Evolutionary conservation across 1,140 invertebrate species (phyloP), one percentile per base, ranked within the genome.

Genomic region (Tetramorium simillimum): DNA sequence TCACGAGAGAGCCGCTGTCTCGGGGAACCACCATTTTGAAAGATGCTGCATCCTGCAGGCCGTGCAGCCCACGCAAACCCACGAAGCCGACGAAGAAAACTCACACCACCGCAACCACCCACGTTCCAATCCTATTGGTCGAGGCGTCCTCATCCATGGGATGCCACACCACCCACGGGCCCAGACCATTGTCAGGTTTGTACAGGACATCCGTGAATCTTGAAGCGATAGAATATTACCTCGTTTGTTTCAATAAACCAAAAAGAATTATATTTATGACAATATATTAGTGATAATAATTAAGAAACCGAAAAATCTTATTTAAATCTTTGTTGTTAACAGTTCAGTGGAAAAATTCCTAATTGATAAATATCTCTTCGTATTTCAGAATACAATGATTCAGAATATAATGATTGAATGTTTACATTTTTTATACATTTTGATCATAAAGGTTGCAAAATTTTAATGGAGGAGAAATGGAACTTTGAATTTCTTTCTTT

Each of bases 1-100:
- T 37, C 49, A 33, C 46, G 70, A 86, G 60, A 82, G 67, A 85
- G 10, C 37, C 51, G 62, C 65, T 51, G 67, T 58, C 69, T 58
- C 53, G 87, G 77, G 72, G 67, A 63, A 85, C 90, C 92, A 91
- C 93, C 93, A 94, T 94, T 93, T 94, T 94, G 92, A 90, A 92
- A 91, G 91, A 93, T 90, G 90, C 86, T 90, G 91, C 90, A 93
- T 88, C 88, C 81, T 91, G 91, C 91, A 85, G 82, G 28, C 70
- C 78, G 67, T 90, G 91, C 73, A 91, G 93, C 92, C 92, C 91
- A 93, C 92, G 88, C 91, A 88, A 91, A 90, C 85, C 84, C 87
- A 91, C 82, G 87, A 43, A 43, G 49, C 82, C 73, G 87, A 69
- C 16, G 72, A 76, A 92, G 91, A 92, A 90, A 93, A 91, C 82